These are phyloP conservation scores for Cyrtonyx montezumae DNA, from an alignment of 2,113 vertebrate genomes.

Conservation along the genomic window DNA sequence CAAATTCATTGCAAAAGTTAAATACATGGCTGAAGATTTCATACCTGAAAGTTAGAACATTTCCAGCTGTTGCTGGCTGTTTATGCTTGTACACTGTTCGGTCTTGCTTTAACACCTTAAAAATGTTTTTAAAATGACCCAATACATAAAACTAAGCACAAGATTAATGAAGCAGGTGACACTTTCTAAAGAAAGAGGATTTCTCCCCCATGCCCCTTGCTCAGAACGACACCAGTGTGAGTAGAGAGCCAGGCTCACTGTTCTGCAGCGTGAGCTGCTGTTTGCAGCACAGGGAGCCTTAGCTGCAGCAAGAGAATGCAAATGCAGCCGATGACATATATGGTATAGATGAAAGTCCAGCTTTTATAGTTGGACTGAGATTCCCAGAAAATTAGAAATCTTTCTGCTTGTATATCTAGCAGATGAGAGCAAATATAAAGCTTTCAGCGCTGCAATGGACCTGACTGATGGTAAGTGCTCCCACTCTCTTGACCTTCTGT, in stretches of 20 bases:
- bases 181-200: not conserved
- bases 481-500: not conserved
- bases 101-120: not conserved
- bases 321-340: not conserved
- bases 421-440: not conserved
- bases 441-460: not conserved
- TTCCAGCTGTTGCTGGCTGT: not conserved
- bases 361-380: not conserved
- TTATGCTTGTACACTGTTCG: fast-evolving
- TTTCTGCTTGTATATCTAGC: not conserved
- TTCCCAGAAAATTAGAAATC: not conserved
- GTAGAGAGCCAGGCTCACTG: not conserved
- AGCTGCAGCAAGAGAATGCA: not conserved
- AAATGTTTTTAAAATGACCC: not conserved
- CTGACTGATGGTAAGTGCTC: not conserved
- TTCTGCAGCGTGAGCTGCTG: not conserved
- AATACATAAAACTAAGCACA: not conserved
- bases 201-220: not conserved
- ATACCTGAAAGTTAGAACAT: not conserved
- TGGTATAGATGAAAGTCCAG: not conserved
- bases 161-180: not conserved
- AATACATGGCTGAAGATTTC: not conserved
- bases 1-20: not conserved
- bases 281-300: not conserved
- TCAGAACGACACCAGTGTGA: not conserved